Base-by-base conservation (phyloP, 1,140 invertebrate genomes). In the Panagrolaimus sp. region DNA sequence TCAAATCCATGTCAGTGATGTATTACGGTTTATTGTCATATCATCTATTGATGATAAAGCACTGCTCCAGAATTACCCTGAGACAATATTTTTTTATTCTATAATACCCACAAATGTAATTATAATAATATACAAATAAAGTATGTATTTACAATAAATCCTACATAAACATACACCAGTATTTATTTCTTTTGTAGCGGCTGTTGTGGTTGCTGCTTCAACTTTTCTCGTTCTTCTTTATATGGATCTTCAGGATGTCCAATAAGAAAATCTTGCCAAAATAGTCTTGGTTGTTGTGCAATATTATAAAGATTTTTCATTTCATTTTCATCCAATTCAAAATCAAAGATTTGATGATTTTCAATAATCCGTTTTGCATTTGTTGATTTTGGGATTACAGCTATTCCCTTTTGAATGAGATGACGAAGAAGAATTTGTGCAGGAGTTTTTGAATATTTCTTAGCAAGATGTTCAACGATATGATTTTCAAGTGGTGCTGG, bases 401-500 rank as follows among this genome's bases (percentile, higher is more conserved):
- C 73, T 23, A 81, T 70, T 5, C 78, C 78, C 51, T 82, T 20
- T 16, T 71, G 53, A 31, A 68, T 65, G 2, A 68, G 9, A 23
- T 71, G 31, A 23, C 45, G 25, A 4, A 67, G 13, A 38, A 45
- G 20, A 31, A 91, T 83, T 83, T 90, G 89, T 8, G 88, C 87
- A 53, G 87, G 82, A 9, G 87, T 84, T 74, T 87, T 87, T 0
- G 85, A 78, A 31, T 88, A 79, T 73, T 87, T 85, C 11, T 82
- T 74, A 8, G 89, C 87, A 57, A 90, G 84, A 61, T 83, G 74
- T 46, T 75, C 78, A 1, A 91, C 86, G 3, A 83, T 78, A 4
- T 86, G 78, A 76, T 91, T 87, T 16, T 86, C 78, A 3, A 91
- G 73, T 16, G 66, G 63, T 20, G 38, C 20, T 16, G 73, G 74